Conservation (phyloP, 2,888 invertebrate species). For the Odontocolon sp. region DNA sequence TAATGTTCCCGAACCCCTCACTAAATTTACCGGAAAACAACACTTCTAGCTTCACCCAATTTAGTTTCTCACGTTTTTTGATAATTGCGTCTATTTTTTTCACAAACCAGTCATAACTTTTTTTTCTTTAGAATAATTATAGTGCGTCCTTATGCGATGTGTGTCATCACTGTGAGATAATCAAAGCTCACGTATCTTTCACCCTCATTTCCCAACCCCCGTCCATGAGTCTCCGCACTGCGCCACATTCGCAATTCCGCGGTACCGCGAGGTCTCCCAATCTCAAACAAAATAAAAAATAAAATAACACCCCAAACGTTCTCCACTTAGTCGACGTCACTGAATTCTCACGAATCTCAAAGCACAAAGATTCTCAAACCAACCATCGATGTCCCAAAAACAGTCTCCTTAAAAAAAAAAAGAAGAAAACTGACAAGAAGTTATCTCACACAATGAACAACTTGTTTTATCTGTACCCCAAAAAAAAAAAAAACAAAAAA, state of each 20-base stretch:
- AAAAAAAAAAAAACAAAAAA: not conserved
- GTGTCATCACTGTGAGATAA: not conserved
- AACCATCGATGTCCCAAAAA: not conserved
- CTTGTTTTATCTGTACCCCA: too few relatives aligned
- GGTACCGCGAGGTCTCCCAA: not conserved
- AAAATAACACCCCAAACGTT: not conserved
- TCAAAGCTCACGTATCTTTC: not conserved
- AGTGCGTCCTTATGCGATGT: not conserved
- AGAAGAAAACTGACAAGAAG: too few relatives aligned
- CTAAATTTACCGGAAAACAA: not conserved
- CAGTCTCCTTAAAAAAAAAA: too few relatives aligned
- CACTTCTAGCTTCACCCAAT: not conserved
- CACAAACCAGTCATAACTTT: not conserved
- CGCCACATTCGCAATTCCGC: conserved; percentile 22
- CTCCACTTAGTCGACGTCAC: not conserved
- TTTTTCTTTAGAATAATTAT: not conserved
- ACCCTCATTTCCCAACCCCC: not conserved
- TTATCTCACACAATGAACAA: too few relatives aligned
- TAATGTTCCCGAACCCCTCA: not conserved
- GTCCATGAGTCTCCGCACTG: conserved; percentile 1
- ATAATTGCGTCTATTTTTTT: not conserved
- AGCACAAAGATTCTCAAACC: not conserved
- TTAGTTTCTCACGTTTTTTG: not conserved
- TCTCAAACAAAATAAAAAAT: not conserved
- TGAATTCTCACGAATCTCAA: not conserved